Conservation (phyloP, 2,797 vertebrate genomes). For the Phoeniculus purpureus region DNA sequence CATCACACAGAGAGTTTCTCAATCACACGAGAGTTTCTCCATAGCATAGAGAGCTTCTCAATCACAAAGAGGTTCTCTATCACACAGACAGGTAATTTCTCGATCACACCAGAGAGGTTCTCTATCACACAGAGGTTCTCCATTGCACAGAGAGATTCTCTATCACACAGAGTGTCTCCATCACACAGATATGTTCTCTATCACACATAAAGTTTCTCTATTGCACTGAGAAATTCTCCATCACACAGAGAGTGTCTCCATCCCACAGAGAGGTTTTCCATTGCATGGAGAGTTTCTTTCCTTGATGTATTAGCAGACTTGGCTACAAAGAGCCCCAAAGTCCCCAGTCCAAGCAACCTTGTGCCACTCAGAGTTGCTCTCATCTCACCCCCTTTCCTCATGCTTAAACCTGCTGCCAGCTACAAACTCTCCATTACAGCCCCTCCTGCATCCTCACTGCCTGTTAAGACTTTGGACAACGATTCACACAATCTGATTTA, state of each 20-base stretch:
- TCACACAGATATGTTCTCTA: too few relatives aligned
- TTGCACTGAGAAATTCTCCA: background rate
- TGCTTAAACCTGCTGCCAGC: too few relatives aligned
- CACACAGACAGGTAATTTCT: too few relatives aligned
- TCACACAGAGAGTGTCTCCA: background rate
- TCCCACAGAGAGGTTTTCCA: rapidly evolving
- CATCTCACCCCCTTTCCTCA: background rate
- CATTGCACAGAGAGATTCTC: background rate
- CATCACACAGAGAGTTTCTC: background rate
- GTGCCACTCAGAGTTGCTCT: background rate
- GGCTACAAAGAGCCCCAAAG: background rate
- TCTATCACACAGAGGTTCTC: too few relatives aligned
- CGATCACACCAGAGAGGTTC: too few relatives aligned
- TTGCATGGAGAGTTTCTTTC: background rate
- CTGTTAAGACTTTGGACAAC: background rate
- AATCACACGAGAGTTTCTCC: background rate
- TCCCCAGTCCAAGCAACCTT: rapidly evolving
- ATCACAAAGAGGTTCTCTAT: too few relatives aligned
- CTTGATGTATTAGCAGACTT: background rate
- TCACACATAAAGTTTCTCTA: too few relatives aligned
- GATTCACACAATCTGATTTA: rapidly evolving
- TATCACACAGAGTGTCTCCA: background rate
- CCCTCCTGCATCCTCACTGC: rapidly evolving
- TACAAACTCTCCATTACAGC: background rate
- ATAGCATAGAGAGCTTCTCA: too few relatives aligned